Evolutionary conservation across 2,113 vertebrate genomes (phyloP).

Genomic region (Pterophyllum scalare): DNA sequence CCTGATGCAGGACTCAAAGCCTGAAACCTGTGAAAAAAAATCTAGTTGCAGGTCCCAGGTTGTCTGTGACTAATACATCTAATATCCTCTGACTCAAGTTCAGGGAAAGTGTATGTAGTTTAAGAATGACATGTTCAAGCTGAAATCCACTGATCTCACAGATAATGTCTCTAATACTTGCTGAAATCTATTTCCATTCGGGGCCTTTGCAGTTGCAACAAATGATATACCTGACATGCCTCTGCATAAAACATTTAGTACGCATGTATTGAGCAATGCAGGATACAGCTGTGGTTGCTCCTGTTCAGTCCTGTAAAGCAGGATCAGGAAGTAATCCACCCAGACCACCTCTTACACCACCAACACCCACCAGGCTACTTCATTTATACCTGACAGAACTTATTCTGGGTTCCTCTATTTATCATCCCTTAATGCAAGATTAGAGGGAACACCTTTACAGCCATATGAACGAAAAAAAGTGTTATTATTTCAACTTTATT

Average conservation of each 20-base stretch:
- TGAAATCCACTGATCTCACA: not conserved
- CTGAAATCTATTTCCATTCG: not conserved
- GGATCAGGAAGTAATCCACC: not conserved
- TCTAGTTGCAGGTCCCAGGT: not conserved
- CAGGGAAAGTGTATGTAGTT: not conserved
- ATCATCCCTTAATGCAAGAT: too few species aligned
- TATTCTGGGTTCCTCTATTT: not conserved
- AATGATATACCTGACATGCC: not conserved
- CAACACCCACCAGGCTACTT: not conserved
- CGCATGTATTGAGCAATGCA: not conserved
- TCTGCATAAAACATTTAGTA: not conserved
- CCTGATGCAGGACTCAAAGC: not conserved
- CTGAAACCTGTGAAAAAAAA: not conserved
- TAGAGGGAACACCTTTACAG: not conserved
- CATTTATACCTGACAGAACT: not conserved
- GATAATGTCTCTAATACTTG: not conserved
- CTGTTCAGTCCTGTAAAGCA: not conserved
- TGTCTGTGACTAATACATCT: conserved; percentile 4
- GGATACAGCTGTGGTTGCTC: not conserved
- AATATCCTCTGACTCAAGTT: not conserved
- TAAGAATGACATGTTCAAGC: not conserved
- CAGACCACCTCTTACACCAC: not conserved
- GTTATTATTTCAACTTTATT: not conserved
- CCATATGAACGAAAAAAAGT: not conserved
- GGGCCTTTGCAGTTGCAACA: not conserved